Percentiles rank a stretch among this genome's conserved stretches.
These are phyloP conservation scores for Megastigmus dorsalis DNA, from an alignment of 2,888 invertebrate species.

Conservation along the genomic window DNA sequence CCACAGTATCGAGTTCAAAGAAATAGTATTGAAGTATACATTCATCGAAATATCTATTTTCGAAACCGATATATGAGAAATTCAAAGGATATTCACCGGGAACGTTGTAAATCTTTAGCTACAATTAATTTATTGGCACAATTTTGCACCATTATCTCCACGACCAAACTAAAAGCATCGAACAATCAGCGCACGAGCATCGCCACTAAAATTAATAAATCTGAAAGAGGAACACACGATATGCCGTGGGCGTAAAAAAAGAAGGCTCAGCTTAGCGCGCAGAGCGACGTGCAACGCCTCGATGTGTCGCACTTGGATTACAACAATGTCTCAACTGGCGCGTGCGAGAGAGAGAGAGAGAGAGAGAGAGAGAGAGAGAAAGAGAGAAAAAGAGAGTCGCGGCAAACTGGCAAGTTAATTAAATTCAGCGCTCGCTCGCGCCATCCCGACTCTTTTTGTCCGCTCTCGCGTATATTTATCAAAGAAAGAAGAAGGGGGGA, in stretches of 20 bases:
- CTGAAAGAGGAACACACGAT: not conserved
- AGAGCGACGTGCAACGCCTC: constrained; percentile 2
- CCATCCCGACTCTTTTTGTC: constrained; percentile 7
- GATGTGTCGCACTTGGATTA: constrained; percentile 36
- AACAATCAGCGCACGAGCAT: too few species aligned
- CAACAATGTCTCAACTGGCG: constrained; percentile 41
- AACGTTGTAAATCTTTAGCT: too few species aligned
- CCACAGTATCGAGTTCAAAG: too few species aligned
- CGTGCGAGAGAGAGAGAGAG: not conserved
- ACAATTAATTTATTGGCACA: too few species aligned
- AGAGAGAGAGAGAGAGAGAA: not conserved
- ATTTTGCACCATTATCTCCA: too few species aligned
- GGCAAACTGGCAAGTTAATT: constrained; percentile 37
- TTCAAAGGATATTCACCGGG: too few species aligned
- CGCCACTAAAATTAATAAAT: too few species aligned
- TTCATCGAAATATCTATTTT: too few species aligned
- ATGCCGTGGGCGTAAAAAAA: not conserved
- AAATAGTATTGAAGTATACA: too few species aligned
- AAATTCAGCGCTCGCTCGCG: constrained; percentile 37
- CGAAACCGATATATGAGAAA: too few species aligned
- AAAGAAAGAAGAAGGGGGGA: not conserved
- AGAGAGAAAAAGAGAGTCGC: not conserved
- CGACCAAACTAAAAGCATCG: too few species aligned
- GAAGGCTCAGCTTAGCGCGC: not conserved
- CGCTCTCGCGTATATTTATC: constrained; percentile 29